Percentiles rank a stretch among this genome's conserved stretches.
phyloP scores from a whole-genome alignment of 2,888 invertebrate genomes.

The Suillia variegata region DNA sequence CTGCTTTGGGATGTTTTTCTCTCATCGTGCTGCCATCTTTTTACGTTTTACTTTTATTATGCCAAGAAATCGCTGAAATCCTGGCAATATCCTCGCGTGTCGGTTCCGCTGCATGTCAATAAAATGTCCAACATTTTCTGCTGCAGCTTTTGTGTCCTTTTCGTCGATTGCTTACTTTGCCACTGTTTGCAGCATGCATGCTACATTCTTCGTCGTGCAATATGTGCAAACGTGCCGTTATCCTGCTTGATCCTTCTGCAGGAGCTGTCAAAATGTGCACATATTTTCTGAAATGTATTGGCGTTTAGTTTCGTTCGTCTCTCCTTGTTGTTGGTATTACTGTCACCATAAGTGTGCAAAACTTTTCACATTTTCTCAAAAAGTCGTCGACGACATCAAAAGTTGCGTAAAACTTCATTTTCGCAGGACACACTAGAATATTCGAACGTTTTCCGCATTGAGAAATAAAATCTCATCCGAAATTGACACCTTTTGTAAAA shows the following conservation, averaged over 20 bases:
- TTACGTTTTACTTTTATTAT: not conserved
- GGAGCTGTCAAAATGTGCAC: not conserved
- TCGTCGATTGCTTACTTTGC: too few relatives aligned
- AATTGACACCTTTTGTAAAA: not conserved
- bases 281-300: not conserved
- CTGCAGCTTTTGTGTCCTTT: not conserved
- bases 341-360: not conserved
- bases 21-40: too few relatives aligned
- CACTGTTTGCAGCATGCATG: not conserved
- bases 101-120: conserved; percentile 1
- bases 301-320: too few relatives aligned
- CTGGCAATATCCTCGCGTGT: too few relatives aligned
- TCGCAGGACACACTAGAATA: not conserved
- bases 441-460: not conserved
- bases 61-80: not conserved
- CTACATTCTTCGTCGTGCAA: not conserved
- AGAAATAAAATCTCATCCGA: not conserved
- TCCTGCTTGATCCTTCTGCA: not conserved
- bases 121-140: not conserved
- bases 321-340: not conserved
- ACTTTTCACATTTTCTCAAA: not conserved
- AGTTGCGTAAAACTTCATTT: conserved; percentile 1
- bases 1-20: too few relatives aligned
- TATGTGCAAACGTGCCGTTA: not conserved
- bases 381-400: not conserved